A percentile compares a stretch with the other conserved stretches of the same genome.
Evolutionary conservation across 2,888 invertebrate genomes (phyloP).

Genomic region (Rhyacophila evoluta): DNA sequence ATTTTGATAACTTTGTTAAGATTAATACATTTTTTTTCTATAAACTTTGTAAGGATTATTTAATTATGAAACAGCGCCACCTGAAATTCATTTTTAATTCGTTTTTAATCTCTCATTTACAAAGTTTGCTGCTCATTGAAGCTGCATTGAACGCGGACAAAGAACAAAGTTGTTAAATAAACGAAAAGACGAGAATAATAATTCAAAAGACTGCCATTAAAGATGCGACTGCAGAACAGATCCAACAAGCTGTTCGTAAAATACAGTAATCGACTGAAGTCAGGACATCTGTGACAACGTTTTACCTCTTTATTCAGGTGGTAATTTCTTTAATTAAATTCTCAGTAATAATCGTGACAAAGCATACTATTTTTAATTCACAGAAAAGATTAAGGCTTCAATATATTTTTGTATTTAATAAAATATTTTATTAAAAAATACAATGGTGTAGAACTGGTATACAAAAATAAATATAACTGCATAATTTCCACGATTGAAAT

Average conservation of each 20-base stretch:
- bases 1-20: too few relatives aligned
- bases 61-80: constrained; percentile 9
- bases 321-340: neutral
- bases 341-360: neutral
- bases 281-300: neutral
- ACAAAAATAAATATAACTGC: too few relatives aligned
- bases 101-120: constrained; percentile 7
- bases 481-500: too few relatives aligned
- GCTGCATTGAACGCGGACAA: neutral
- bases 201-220: neutral
- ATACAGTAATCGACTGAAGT: neutral
- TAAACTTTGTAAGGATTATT: neutral
- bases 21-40: too few relatives aligned
- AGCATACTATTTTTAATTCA: too few relatives aligned
- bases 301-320: neutral
- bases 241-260: neutral
- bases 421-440: too few relatives aligned
- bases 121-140: constrained; percentile 4
- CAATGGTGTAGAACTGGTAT: too few relatives aligned
- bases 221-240: neutral
- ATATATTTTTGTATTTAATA: too few relatives aligned
- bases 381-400: too few relatives aligned
- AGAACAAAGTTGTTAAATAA: constrained; percentile 12
- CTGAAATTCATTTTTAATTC: neutral
- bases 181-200: neutral